Conservation (phyloP, 2,113 vertebrate genomes). For the Chrysemys picta region DNA sequence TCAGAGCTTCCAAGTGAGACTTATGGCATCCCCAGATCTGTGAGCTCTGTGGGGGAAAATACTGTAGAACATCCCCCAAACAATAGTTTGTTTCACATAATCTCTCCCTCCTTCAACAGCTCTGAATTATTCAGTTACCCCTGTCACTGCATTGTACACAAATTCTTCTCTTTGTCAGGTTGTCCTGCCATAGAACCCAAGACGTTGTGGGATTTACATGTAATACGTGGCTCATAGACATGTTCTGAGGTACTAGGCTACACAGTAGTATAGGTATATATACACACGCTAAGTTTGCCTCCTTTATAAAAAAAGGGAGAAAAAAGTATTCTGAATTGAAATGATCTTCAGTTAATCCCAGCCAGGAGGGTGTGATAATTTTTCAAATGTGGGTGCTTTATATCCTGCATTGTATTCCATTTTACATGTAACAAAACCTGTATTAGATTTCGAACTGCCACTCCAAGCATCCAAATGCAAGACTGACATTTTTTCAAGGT, state of each 20-base stretch:
- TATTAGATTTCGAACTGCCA: not conserved
- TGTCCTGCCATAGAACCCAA: not conserved
- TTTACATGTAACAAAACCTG: not conserved
- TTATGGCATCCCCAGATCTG: not conserved
- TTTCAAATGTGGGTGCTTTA: not conserved
- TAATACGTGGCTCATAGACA: not conserved
- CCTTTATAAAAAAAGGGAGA: not conserved
- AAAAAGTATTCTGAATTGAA: not conserved
- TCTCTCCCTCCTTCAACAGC: not conserved
- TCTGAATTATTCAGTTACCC: not conserved
- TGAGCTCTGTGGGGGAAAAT: not conserved
- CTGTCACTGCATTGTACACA: not conserved
- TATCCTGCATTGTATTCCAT: not conserved
- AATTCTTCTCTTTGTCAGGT: not conserved
- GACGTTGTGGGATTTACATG: not conserved
- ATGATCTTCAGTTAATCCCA: not conserved
- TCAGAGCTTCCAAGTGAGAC: not conserved
- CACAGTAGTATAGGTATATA: not conserved
- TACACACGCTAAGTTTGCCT: not conserved
- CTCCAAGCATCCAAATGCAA: not conserved
- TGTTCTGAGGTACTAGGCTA: not conserved
- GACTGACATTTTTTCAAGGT: not conserved
- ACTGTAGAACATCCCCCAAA: accelerated
- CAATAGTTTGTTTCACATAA: not conserved
- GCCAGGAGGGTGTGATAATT: not conserved